Percentiles rank a stretch among this genome's conserved stretches.
These are phyloP conservation scores for Oryzias sinensis DNA, from an alignment of 2,797 vertebrate genomes.

Conservation along the genomic window DNA sequence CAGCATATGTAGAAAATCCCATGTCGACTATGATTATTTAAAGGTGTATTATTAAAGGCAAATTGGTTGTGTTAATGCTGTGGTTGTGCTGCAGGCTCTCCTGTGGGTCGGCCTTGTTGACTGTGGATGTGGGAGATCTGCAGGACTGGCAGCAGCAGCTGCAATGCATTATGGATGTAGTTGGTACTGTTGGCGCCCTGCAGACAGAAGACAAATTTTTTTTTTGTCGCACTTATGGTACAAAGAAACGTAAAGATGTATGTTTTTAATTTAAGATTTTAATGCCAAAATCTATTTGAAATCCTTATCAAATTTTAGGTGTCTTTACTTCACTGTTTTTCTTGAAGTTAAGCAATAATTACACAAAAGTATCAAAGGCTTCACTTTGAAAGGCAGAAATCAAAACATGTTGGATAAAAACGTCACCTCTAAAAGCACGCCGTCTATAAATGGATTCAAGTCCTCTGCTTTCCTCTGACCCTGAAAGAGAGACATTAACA, in stretches of 20 bases:
- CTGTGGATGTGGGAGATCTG: constrained; percentile 90
- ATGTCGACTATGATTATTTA: constrained; percentile 59
- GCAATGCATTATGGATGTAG: constrained; percentile 93
- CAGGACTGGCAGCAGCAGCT: constrained; percentile 91
- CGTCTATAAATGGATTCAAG: constrained; percentile 87
- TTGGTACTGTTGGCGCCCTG: constrained; percentile 92
- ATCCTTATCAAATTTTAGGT: no score
- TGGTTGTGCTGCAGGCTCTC: constrained; percentile 47
- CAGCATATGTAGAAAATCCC: constrained; percentile 36
- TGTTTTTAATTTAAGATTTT: no score
- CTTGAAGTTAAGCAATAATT: no score
- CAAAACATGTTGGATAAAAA: background rate
- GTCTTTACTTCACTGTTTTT: no score
- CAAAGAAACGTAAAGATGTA: no score
- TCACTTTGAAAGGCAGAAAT: no score
- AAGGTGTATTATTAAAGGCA: constrained; percentile 48
- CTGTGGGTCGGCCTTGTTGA: constrained; percentile 42
- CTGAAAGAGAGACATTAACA: constrained; percentile 67
- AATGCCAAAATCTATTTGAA: no score
- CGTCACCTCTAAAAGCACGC: constrained; percentile 88
- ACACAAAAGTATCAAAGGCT: no score
- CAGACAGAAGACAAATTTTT: constrained; percentile 15
- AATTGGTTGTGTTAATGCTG: constrained; percentile 52
- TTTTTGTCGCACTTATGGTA: constrained; percentile 5
- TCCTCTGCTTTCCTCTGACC: constrained; percentile 89